These are phyloP conservation scores for Eulemur albifrons DNA, from an alignment of 2,797 vertebrate species.

Conservation along the genomic window DNA sequence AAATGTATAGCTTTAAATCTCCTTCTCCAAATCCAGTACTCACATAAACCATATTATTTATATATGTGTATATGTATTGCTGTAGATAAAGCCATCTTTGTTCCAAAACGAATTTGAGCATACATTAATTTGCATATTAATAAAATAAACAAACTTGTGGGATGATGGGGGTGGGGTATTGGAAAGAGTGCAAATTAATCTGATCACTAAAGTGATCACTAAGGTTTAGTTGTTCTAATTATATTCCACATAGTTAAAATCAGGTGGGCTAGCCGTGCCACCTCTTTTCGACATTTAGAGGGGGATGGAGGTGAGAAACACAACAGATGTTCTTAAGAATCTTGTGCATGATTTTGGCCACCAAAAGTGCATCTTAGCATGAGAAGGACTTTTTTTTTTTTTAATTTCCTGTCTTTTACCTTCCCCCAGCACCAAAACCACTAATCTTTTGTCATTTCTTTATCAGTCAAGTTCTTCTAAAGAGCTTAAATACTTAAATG, in stretches of 20 bases:
- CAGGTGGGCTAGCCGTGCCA: background rate
- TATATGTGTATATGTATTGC: background rate
- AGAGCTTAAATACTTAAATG: constrained; percentile 68
- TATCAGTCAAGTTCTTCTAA: constrained; percentile 52
- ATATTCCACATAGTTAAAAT: background rate
- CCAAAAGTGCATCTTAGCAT: background rate
- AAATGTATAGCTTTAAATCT: background rate
- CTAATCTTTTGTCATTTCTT: constrained; percentile 37
- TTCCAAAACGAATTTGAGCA: constrained; percentile 9
- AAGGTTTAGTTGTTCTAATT: background rate
- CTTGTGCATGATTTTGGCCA: background rate
- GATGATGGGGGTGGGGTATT: background rate
- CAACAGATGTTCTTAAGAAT: background rate
- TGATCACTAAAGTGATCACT: background rate
- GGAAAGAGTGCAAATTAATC: background rate
- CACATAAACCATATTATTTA: background rate
- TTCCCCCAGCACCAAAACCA: background rate
- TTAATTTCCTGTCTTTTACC: background rate
- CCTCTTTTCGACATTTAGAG: background rate
- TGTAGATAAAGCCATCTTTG: background rate
- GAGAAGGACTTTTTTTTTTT: background rate
- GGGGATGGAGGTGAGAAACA: background rate
- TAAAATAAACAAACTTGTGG: background rate
- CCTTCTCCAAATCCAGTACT: background rate
- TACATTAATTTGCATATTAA: background rate